phyloP scores from a whole-genome alignment of 2,113 vertebrate genomes.

The Hoplias malabaricus region DNA sequence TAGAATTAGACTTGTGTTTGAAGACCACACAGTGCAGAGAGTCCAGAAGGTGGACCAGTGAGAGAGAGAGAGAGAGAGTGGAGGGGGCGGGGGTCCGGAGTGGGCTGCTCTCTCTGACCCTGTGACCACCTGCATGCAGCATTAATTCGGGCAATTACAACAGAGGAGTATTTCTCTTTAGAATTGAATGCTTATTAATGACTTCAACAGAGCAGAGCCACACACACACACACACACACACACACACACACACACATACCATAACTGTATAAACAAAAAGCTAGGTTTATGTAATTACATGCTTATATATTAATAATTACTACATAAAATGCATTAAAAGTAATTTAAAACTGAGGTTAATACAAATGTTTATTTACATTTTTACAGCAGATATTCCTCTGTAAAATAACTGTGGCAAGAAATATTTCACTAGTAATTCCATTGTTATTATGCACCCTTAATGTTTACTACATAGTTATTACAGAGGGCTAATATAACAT shows the following conservation, averaged over 20 bases:
- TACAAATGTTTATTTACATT: no score
- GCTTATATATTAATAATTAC: no score
- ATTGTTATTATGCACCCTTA: no score
- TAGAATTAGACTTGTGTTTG: background rate
- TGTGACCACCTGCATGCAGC: constrained; percentile 68
- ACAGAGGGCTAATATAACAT: no score
- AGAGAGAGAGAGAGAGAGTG: background rate
- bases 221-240: constrained; percentile 33
- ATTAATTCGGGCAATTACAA: constrained; percentile 69
- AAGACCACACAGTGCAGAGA: background rate
- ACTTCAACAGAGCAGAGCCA: constrained; percentile 64
- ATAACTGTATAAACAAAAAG: no score
- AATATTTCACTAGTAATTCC: no score
- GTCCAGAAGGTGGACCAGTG: background rate
- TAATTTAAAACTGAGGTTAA: no score
- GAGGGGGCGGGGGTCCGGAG: constrained; percentile 11
- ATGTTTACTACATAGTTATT: no score
- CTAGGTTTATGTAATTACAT: no score
- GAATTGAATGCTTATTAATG: constrained; percentile 65
- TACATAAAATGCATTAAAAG: no score
- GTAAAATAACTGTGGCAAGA: no score
- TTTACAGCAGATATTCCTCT: no score
- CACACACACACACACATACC: constrained; percentile 11
- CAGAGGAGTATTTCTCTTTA: constrained; percentile 64
- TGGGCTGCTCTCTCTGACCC: constrained; percentile 4